Evolutionary conservation across 2,888 invertebrate species (phyloP).

Genomic region (Trissolcus japonicus): DNA sequence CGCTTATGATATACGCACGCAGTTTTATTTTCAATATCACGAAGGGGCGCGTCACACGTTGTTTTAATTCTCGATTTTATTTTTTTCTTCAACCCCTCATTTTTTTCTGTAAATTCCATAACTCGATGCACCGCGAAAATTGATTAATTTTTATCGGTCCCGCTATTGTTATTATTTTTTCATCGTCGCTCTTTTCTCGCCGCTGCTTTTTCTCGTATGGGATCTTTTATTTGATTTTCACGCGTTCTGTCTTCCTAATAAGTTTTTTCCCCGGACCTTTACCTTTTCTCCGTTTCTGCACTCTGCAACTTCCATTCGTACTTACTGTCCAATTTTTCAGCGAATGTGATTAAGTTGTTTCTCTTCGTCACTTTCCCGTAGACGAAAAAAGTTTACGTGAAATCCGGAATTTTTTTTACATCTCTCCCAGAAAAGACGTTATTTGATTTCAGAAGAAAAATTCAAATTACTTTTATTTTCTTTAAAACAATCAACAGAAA

Average conservation of each 20-base stretch:
- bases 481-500: no score
- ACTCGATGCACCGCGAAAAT: background rate
- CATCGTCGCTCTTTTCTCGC: slow-evolving; percentile 2
- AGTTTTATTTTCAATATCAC: slow-evolving; percentile 26
- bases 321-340: slow-evolving; percentile 52
- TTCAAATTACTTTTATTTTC: background rate
- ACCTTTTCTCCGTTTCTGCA: slow-evolving; percentile 8
- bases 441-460: slow-evolving; percentile 7
- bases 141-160: background rate
- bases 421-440: no score
- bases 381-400: no score
- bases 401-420: no score
- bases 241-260: slow-evolving; percentile 28
- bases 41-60: slow-evolving; percentile 1
- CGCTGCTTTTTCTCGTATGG: background rate
- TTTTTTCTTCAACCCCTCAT: background rate
- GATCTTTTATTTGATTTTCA: slow-evolving; percentile 32
- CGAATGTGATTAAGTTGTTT: slow-evolving; percentile 51
- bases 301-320: slow-evolving; percentile 35
- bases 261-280: slow-evolving; percentile 23
- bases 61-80: slow-evolving; percentile 15
- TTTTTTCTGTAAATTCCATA: background rate
- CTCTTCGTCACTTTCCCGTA: slow-evolving; percentile 41
- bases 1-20: slow-evolving; percentile 8
- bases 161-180: background rate